Conservation (phyloP, 2,888 invertebrate genomes). For the Nymphalis polychloros region DNA sequence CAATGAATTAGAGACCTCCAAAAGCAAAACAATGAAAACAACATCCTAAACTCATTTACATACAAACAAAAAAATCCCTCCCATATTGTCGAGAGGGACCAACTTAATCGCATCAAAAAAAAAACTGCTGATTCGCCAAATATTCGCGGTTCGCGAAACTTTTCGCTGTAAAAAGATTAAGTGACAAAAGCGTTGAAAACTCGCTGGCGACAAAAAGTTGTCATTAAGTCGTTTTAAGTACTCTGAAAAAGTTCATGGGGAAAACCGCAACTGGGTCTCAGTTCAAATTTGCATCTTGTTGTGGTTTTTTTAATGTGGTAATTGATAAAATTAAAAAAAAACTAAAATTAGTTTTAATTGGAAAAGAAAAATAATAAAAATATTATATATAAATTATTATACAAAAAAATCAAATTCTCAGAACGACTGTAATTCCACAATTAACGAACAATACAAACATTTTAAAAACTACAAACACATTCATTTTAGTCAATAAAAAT, state of each 20-base stretch:
- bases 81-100: conserved; percentile 6
- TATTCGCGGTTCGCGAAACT: conserved; percentile 34
- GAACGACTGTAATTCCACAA: no score
- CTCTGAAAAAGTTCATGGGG: conserved; percentile 30
- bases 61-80: conserved; percentile 5
- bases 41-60: conserved; percentile 5
- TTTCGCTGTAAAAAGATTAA: conserved; percentile 39
- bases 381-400: no score
- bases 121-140: conserved; percentile 17
- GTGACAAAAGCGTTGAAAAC: conserved; percentile 37
- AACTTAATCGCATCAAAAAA: conserved; percentile 29
- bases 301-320: neutral
- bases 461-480: no score
- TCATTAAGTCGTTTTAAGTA: conserved; percentile 35
- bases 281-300: conserved; percentile 32
- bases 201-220: conserved; percentile 38
- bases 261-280: conserved; percentile 23
- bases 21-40: neutral
- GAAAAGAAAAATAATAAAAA: no score
- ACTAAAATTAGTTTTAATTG: no score
- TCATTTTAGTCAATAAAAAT: no score
- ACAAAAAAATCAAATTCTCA: no score
- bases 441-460: no score
- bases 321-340: conserved; percentile 9
- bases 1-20: neutral